Evolutionary conservation across 2,113 vertebrate genomes (phyloP).

Genomic region (Trichomycterus rosablanca): DNA sequence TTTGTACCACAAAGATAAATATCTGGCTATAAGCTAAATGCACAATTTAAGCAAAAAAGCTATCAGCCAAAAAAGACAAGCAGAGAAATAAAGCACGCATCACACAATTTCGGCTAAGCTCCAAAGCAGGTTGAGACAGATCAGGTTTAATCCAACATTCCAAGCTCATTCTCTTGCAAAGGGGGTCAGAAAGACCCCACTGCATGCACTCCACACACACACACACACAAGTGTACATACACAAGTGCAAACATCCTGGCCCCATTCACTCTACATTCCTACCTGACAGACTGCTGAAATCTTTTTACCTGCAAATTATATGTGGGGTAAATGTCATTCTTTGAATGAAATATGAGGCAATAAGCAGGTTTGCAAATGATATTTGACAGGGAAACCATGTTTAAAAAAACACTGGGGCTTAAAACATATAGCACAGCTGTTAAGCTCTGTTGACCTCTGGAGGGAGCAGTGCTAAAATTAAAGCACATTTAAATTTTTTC

Average conservation of each 20-base stretch:
- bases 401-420: no score
- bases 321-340: no score
- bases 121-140: conserved; percentile 49
- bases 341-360: no score
- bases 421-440: no score
- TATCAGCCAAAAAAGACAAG: not conserved
- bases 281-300: conserved; percentile 11
- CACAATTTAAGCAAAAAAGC: not conserved
- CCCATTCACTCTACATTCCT: conserved; percentile 22
- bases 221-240: conserved; percentile 27
- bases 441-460: no score
- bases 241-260: conserved; percentile 4
- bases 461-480: no score
- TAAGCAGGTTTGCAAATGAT: no score
- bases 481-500: no score
- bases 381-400: no score
- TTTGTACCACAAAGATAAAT: no score
- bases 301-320: not conserved
- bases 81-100: not conserved
- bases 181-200: conserved; percentile 20
- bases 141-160: conserved; percentile 57
- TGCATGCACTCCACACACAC: conserved; percentile 15
- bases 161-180: conserved; percentile 49
- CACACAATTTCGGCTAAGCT: conserved; percentile 42
- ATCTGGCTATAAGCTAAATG: no score